These are phyloP conservation scores for Clivina fossor DNA, from an alignment of 2,888 invertebrate genomes.

Conservation along the genomic window DNA sequence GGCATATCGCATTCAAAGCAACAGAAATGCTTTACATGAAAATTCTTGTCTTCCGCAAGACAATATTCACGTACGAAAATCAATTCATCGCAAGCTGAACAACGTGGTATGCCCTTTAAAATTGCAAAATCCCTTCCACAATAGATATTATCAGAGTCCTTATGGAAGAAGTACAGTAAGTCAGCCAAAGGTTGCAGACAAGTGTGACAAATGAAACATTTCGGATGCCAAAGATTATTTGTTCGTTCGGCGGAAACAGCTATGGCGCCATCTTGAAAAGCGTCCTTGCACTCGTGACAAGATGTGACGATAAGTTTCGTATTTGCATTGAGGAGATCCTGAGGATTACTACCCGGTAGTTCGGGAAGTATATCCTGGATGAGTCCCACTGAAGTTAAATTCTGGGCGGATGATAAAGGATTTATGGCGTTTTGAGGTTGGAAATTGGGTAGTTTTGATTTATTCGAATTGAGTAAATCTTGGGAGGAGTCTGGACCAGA, in stretches of 20 bases:
- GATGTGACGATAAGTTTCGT: slow-evolving; percentile 36
- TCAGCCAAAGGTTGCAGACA: slow-evolving; percentile 84
- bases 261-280: slow-evolving; percentile 71
- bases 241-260: slow-evolving; percentile 80
- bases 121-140: slow-evolving; percentile 86
- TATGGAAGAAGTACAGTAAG: slow-evolving; percentile 81
- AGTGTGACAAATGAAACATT: slow-evolving; percentile 79
- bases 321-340: neutral
- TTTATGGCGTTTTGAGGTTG: slow-evolving; percentile 43
- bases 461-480: too few species aligned
- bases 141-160: slow-evolving; percentile 69
- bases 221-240: slow-evolving; percentile 81
- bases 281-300: slow-evolving; percentile 65
- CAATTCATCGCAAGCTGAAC: slow-evolving; percentile 87
- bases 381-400: slow-evolving; percentile 18
- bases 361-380: slow-evolving; percentile 27
- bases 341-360: neutral
- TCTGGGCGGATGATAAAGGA: slow-evolving; percentile 29
- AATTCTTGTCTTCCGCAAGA: slow-evolving; percentile 79
- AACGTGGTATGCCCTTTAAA: slow-evolving; percentile 79
- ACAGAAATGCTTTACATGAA: slow-evolving; percentile 87
- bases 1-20: slow-evolving; percentile 82
- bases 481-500: too few species aligned
- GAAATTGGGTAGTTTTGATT: slow-evolving; percentile 44
- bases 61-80: slow-evolving; percentile 89